phyloP scores from a whole-genome alignment of 2,113 vertebrate species.

The Redunca redunca region DNA sequence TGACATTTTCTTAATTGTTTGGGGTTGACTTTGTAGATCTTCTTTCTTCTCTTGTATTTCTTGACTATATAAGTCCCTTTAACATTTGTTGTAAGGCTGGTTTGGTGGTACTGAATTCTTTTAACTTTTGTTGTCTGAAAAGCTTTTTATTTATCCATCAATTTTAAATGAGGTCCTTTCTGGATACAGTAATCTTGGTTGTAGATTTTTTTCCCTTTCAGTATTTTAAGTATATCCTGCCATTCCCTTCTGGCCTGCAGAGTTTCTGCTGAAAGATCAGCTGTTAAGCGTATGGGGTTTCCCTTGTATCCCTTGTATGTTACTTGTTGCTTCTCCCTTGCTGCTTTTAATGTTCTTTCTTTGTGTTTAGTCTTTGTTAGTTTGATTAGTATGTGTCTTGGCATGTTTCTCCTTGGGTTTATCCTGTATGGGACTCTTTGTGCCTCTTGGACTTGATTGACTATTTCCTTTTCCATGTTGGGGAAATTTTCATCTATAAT shows the following conservation, averaged over 20 bases:
- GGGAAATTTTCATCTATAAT: not conserved
- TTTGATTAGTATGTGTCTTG: not conserved
- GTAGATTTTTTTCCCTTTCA: not conserved
- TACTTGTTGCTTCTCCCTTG: not conserved
- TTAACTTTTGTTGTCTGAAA: not conserved
- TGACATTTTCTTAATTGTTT: not conserved
- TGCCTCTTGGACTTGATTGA: not conserved
- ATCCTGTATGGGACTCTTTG: not conserved
- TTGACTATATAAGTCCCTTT: not conserved
- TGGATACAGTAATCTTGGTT: not conserved
- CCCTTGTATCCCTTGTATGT: not conserved
- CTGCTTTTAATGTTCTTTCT: not conserved
- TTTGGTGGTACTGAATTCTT: not conserved
- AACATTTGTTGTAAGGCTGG: not conserved
- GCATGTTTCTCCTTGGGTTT: not conserved
- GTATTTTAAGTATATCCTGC: not conserved
- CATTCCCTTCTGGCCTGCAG: not conserved
- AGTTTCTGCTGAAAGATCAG: not conserved
- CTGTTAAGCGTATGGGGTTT: not conserved
- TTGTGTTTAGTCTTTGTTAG: not conserved
- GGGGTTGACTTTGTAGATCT: not conserved
- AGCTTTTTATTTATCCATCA: not conserved
- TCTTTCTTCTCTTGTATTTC: not conserved
- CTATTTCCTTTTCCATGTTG: not conserved
- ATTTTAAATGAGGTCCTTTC: not conserved